phyloP scores from a whole-genome alignment of 2,113 vertebrate genomes.

The Bubo bubo region DNA sequence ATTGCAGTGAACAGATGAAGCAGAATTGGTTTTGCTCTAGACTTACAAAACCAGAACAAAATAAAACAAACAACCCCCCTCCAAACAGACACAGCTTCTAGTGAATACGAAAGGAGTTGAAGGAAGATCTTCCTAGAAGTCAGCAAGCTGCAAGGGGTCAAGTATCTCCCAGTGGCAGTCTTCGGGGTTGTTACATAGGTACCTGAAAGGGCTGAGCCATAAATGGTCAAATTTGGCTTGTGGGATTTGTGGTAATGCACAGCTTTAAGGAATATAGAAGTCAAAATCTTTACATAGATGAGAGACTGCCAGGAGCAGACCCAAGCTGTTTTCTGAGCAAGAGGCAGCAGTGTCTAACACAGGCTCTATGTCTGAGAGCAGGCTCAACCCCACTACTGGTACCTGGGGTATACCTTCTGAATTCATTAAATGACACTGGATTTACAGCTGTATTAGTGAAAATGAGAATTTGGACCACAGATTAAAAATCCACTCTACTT shows the following conservation, averaged over 20 bases:
- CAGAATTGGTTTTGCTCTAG: neutral
- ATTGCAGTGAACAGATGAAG: neutral
- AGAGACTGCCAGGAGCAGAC: neutral
- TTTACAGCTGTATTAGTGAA: neutral
- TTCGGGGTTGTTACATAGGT: neutral
- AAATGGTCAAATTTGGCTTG: neutral
- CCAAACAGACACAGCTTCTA: fast-evolving
- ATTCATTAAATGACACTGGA: neutral
- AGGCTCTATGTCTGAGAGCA: neutral
- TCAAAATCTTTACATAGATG: neutral
- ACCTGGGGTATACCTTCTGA: neutral
- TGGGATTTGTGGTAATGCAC: neutral
- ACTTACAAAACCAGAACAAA: neutral
- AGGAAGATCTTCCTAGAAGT: neutral
- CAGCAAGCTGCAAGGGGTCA: neutral
- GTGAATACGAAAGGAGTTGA: neutral
- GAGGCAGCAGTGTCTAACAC: neutral
- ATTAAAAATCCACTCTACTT: neutral
- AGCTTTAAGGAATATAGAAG: neutral
- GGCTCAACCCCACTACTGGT: neutral
- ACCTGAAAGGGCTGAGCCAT: neutral
- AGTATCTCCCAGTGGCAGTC: neutral
- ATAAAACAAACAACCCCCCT: neutral
- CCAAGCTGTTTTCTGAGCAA: neutral
- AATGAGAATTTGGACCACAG: neutral